Conservation (phyloP, 2,888 invertebrate species). For the Nemapogon koenigi region DNA sequence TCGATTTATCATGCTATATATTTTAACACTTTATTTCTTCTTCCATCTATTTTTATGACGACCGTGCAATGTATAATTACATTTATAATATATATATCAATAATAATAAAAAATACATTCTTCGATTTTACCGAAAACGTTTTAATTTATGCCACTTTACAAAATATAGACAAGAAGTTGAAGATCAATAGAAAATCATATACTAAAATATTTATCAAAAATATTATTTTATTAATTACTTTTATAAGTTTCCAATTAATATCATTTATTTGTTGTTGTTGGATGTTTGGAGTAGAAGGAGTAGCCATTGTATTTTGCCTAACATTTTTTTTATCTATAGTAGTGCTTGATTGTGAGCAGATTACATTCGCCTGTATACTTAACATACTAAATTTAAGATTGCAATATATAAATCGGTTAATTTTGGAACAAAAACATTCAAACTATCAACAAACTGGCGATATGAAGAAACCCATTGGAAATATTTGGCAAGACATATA, state of each 20-base stretch:
- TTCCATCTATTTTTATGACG: not conserved
- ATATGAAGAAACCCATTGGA: not conserved
- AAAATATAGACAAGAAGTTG: constrained; percentile 1
- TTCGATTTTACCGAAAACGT: not conserved
- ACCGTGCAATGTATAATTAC: not conserved
- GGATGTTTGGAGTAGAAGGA: too few species aligned
- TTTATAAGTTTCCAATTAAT: too few species aligned
- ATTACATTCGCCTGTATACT: not conserved
- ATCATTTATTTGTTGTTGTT: too few species aligned
- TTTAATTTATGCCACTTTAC: not conserved
- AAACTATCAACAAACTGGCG: not conserved
- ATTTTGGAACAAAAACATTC: not conserved
- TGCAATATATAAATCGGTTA: not conserved
- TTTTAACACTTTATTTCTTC: not conserved
- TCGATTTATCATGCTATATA: not conserved
- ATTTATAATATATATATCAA: not conserved
- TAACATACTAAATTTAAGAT: not conserved
- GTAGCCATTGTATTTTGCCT: too few species aligned
- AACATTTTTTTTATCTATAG: too few species aligned
- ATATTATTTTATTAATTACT: too few species aligned
- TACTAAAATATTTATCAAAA: too few species aligned
- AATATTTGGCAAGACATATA: too few species aligned
- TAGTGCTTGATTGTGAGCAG: constrained; percentile 1
- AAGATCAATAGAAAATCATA: not conserved
- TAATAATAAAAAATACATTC: not conserved